Conservation (phyloP, 1,140 invertebrate genomes). For the Caerostris extrusa region DNA sequence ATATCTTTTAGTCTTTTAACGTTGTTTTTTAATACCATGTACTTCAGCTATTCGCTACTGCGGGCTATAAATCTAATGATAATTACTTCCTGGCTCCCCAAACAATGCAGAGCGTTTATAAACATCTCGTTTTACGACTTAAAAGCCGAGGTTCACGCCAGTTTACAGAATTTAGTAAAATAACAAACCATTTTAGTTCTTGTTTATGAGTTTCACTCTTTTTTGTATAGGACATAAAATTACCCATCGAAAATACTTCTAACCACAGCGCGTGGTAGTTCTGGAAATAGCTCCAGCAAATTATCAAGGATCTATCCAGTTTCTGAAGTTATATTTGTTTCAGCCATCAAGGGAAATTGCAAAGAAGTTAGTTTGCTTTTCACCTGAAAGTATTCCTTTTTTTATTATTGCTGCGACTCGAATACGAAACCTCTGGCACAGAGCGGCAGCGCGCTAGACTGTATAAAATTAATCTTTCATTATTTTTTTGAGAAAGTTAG, state of each 20-base stretch:
- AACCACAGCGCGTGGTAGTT: not conserved
- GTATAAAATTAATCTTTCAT: too few species aligned
- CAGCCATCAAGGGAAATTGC: too few species aligned
- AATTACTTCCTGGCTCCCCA: not conserved
- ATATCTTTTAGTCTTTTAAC: too few species aligned
- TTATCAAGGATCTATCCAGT: not conserved
- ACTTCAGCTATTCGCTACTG: too few species aligned
- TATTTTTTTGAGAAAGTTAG: too few species aligned
- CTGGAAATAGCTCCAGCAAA: not conserved
- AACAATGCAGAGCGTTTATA: not conserved
- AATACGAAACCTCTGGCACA: too few species aligned
- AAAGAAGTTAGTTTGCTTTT: too few species aligned
- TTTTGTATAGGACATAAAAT: not conserved
- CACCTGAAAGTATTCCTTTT: too few species aligned
- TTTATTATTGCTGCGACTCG: too few species aligned
- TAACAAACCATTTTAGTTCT: constrained; percentile 4
- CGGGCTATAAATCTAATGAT: not conserved
- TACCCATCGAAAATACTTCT: not conserved
- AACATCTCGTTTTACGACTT: not conserved
- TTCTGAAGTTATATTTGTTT: too few species aligned
- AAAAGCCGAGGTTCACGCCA: not conserved
- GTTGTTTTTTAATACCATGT: too few species aligned
- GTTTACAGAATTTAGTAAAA: not conserved
- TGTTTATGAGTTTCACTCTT: not conserved
- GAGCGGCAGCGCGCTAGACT: too few species aligned